Percentiles rank a stretch among this genome's conserved stretches.
Conservation (phyloP, 1,140 invertebrate species). For the Apocrypta bakeri region DNA sequence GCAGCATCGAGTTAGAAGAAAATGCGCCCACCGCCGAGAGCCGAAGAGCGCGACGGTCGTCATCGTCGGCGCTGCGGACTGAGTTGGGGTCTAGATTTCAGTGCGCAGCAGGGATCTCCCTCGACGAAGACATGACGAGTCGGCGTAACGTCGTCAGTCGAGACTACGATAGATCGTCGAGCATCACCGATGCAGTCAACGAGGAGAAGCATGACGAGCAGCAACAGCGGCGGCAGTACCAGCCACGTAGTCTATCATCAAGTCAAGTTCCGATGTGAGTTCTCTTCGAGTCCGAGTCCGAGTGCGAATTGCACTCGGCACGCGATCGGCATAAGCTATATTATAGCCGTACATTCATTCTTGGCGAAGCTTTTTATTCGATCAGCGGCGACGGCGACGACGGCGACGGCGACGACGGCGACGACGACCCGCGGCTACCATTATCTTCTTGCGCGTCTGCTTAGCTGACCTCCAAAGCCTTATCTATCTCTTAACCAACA, state of each 20-base stretch:
- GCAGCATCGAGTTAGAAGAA: not conserved
- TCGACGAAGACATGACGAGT: constrained; percentile 9
- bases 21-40: constrained; percentile 1
- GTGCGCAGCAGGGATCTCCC: constrained; percentile 60
- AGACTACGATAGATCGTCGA: not conserved
- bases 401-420: too few species aligned
- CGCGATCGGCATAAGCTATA: too few species aligned
- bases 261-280: constrained; percentile 65
- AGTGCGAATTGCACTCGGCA: not conserved
- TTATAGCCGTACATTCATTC: too few species aligned
- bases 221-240: constrained; percentile 52
- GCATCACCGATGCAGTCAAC: not conserved
- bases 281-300: too few species aligned
- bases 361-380: too few species aligned
- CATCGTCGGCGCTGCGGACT: constrained; percentile 47
- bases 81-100: constrained; percentile 63
- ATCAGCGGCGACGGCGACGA: too few species aligned
- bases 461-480: not conserved
- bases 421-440: too few species aligned
- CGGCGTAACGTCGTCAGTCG: not conserved
- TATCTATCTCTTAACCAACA: not conserved
- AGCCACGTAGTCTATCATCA: constrained; percentile 58
- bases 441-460: not conserved
- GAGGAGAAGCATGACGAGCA: constrained; percentile 29
- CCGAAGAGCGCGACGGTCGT: constrained; percentile 8